These are phyloP conservation scores for Lophochroa leadbeateri DNA, from an alignment of 2,113 vertebrate genomes.

Conservation along the genomic window DNA sequence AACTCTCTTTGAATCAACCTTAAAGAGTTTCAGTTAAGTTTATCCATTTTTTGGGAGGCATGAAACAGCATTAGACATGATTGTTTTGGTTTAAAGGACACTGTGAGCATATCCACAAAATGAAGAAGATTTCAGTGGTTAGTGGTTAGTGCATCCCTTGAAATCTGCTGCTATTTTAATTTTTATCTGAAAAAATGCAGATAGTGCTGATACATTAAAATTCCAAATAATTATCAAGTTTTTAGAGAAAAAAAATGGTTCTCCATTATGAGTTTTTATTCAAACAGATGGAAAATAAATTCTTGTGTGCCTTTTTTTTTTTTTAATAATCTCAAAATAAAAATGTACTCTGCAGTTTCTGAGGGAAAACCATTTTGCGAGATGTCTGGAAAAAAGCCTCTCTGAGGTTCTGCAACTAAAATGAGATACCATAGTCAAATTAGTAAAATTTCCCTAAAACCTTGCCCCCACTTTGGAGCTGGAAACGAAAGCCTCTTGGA, in stretches of 20 bases:
- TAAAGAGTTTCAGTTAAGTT: neutral
- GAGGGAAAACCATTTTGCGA: neutral
- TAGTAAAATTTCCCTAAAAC: neutral
- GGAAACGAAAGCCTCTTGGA: neutral
- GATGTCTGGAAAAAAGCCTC: neutral
- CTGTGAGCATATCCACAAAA: neutral
- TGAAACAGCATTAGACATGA: neutral
- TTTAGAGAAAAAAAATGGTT: neutral
- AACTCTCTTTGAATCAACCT: neutral
- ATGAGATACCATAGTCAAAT: neutral
- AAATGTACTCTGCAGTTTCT: neutral
- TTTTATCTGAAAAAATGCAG: neutral
- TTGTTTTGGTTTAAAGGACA: neutral
- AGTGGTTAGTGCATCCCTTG: neutral
- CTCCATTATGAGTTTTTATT: neutral
- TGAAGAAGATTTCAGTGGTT: neutral
- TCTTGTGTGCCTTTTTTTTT: neutral
- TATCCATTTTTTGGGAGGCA: fast-evolving
- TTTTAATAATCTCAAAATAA: neutral
- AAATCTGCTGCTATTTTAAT: neutral
- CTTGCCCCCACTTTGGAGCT: neutral
- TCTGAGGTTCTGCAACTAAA: neutral
- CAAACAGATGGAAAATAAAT: neutral
- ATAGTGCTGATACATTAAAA: neutral
- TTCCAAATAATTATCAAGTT: neutral